Percentiles rank a stretch among this genome's conserved stretches.
Evolutionary conservation across 2,113 vertebrate species (phyloP).

Genomic region (Tonatia bakeri): DNA sequence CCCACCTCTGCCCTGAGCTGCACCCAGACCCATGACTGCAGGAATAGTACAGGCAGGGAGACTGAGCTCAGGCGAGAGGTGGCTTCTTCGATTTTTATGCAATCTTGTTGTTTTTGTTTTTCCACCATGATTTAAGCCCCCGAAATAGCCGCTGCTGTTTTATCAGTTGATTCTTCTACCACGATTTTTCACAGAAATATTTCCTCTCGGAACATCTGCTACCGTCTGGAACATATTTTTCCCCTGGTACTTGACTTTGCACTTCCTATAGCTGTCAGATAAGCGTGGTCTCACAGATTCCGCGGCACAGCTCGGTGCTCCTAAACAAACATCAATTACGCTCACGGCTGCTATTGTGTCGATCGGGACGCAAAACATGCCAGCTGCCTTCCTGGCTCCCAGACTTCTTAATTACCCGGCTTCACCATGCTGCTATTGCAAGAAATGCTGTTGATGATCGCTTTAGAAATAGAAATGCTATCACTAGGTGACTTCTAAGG

Average conservation of each 20-base stretch:
- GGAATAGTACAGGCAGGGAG: fast-evolving
- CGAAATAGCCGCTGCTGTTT: neutral
- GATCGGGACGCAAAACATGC: fast-evolving
- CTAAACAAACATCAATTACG: neutral
- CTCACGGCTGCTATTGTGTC: neutral
- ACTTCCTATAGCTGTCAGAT: slow-evolving; percentile 42
- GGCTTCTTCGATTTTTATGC: neutral
- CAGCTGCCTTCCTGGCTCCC: neutral
- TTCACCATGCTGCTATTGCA: neutral
- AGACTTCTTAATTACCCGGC: neutral
- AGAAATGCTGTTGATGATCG: fast-evolving
- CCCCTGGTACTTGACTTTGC: neutral
- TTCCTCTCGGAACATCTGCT: slow-evolving; percentile 60
- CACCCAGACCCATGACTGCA: fast-evolving
- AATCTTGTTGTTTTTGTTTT: neutral
- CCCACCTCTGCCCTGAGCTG: neutral
- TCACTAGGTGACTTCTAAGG: neutral
- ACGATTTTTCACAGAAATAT: slow-evolving; percentile 26
- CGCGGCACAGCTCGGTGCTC: neutral
- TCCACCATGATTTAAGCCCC: neutral
- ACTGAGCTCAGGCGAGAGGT: neutral
- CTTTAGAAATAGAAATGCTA: neutral
- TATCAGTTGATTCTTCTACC: slow-evolving; percentile 23
- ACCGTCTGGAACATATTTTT: neutral
- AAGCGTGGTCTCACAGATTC: neutral